Percentiles rank a stretch among this genome's conserved stretches.
phyloP scores from a whole-genome alignment of 2,797 vertebrate species.

The Enteromius fasciolatus region DNA sequence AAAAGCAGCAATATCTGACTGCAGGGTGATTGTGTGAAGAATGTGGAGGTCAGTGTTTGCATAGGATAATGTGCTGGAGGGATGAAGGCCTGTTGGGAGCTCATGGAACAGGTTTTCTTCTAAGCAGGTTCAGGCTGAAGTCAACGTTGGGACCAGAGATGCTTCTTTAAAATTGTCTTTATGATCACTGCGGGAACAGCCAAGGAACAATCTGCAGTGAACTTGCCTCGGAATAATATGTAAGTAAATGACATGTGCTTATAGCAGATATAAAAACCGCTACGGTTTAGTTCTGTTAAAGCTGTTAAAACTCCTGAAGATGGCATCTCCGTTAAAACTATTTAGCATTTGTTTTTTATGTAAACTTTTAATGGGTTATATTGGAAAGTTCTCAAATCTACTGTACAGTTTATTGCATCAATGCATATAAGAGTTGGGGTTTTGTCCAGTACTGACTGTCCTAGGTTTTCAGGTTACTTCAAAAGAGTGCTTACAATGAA shows the following conservation, averaged over 20 bases:
- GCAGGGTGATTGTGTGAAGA: conserved; percentile 1
- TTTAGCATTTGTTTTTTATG: background rate
- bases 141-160: conserved; percentile 65
- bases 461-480: background rate
- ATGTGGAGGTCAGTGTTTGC: conserved; percentile 34
- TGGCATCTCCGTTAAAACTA: background rate
- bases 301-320: background rate
- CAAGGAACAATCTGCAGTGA: conserved; percentile 62
- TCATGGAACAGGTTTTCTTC: conserved; percentile 65
- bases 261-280: background rate
- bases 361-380: background rate
- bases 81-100: conserved; percentile 72
- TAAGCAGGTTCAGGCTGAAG: conserved; percentile 66
- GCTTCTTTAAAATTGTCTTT: conserved; percentile 73
- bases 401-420: background rate
- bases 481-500: background rate
- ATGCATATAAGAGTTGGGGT: no score
- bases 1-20: background rate
- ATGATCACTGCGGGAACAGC: conserved; percentile 65
- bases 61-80: conserved; percentile 51
- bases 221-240: conserved; percentile 72
- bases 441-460: background rate
- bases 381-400: background rate
- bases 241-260: conserved; percentile 63
- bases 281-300: background rate